These are phyloP conservation scores for Oreochromis niloticus DNA, from an alignment of 2,113 vertebrate species.

Conservation along the genomic window DNA sequence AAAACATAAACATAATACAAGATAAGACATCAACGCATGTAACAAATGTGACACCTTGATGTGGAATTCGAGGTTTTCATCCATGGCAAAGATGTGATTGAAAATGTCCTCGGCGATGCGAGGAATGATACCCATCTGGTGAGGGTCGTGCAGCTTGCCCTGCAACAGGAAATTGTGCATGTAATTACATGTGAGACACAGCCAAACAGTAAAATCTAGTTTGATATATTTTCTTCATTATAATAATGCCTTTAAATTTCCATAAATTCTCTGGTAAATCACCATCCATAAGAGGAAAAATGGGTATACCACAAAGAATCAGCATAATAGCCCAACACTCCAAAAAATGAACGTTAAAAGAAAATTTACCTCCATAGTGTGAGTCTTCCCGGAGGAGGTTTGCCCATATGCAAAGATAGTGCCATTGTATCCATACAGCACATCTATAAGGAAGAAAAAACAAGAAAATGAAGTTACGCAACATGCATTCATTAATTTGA, in stretches of 20 bases:
- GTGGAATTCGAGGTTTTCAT: slow-evolving; percentile 94
- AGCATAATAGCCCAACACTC: background rate
- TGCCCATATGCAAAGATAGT: slow-evolving; percentile 95
- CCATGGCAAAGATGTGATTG: slow-evolving; percentile 94
- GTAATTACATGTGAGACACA: background rate
- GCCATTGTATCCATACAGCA: slow-evolving; percentile 89
- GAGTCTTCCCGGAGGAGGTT: slow-evolving; percentile 93
- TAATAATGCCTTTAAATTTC: background rate
- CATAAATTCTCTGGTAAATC: background rate
- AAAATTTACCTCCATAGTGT: slow-evolving; percentile 88
- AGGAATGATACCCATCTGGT: slow-evolving; percentile 94
- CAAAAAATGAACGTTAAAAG: background rate
- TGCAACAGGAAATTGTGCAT: slow-evolving; percentile 40
- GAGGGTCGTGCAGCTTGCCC: slow-evolving; percentile 88
- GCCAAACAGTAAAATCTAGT: background rate
- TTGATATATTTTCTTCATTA: background rate
- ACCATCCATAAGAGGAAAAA: background rate
- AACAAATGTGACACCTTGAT: slow-evolving; percentile 77
- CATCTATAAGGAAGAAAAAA: slow-evolving; percentile 67
- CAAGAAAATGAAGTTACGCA: background rate
- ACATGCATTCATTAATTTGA: background rate
- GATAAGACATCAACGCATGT: background rate
- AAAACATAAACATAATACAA: background rate
- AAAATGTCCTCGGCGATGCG: slow-evolving; percentile 93
- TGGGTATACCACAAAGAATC: background rate